Conservation (phyloP, 1,140 invertebrate genomes). For the Hermatobates lingyangjiaoensis region DNA sequence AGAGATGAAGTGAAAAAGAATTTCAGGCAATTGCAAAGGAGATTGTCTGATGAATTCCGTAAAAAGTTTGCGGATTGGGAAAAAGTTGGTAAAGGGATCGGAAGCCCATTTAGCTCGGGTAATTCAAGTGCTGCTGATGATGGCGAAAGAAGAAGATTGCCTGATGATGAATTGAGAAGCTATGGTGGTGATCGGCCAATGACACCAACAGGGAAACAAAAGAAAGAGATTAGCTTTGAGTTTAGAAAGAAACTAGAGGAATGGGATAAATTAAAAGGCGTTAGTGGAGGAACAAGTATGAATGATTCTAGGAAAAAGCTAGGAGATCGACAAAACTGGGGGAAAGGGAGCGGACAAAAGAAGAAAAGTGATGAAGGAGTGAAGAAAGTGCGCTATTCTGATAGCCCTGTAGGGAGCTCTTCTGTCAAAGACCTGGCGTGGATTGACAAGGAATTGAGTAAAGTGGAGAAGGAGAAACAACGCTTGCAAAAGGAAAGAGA, state of each 20-base stretch:
- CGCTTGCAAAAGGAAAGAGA: constrained; percentile 36
- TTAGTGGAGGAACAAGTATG: constrained; percentile 12
- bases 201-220: constrained; percentile 16
- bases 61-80: constrained; percentile 55
- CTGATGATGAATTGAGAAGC: constrained; percentile 24
- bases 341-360: constrained; percentile 7
- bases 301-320: constrained; percentile 28
- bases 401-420: background rate
- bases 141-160: constrained; percentile 20
- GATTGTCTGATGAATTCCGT: constrained; percentile 49
- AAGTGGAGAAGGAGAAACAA: constrained; percentile 39
- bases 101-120: constrained; percentile 10
- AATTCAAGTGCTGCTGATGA: constrained; percentile 18
- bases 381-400: constrained; percentile 6
- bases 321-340: constrained; percentile 51
- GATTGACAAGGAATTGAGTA: constrained; percentile 36
- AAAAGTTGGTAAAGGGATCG: constrained; percentile 24
- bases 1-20: constrained; percentile 34
- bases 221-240: constrained; percentile 49
- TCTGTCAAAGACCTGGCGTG: constrained; percentile 30
- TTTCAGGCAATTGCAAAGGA: constrained; percentile 41
- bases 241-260: constrained; percentile 66
- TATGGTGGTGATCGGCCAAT: background rate
- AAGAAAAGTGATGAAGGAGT: constrained; percentile 15
- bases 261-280: constrained; percentile 53